Conservation (phyloP, 2,797 vertebrate genomes). For the Glyptemys insculpta region DNA sequence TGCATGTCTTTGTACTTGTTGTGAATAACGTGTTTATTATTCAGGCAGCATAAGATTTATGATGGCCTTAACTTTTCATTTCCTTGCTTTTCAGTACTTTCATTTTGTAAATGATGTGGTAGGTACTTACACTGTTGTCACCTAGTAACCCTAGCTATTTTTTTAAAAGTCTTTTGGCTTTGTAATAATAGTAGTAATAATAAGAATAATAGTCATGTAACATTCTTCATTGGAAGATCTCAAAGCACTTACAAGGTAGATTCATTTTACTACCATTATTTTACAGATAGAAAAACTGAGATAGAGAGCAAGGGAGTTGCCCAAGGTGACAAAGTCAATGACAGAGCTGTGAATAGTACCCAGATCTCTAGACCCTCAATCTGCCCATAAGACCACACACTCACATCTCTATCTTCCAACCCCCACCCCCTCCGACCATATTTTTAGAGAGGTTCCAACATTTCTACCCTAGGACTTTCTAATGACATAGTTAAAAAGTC, state of each 20-base stretch:
- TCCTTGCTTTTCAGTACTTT: constrained; percentile 21
- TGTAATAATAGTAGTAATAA: constrained; percentile 13
- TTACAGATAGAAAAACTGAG: background rate
- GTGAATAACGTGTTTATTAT: constrained; percentile 13
- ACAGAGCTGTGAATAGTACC: background rate
- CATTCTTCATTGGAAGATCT: background rate
- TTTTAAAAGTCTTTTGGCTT: constrained; percentile 6
- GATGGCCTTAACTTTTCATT: constrained; percentile 40
- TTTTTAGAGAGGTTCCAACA: background rate
- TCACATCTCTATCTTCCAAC: background rate
- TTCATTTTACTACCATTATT: background rate
- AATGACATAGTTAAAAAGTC: constrained; percentile 30
- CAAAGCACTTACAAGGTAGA: background rate
- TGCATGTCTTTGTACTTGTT: background rate
- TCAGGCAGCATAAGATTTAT: background rate
- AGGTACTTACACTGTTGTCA: constrained; percentile 12
- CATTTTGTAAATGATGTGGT: constrained; percentile 20
- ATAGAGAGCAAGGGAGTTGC: background rate
- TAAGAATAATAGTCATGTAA: background rate
- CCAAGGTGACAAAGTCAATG: background rate
- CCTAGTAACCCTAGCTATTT: constrained; percentile 53
- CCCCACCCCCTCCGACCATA: background rate
- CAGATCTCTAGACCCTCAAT: background rate
- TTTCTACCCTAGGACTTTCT: constrained; percentile 39
- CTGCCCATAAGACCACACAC: background rate